Base-by-base conservation (phyloP, 1,140 invertebrate genomes). In the Penaeus indicus region DNA sequence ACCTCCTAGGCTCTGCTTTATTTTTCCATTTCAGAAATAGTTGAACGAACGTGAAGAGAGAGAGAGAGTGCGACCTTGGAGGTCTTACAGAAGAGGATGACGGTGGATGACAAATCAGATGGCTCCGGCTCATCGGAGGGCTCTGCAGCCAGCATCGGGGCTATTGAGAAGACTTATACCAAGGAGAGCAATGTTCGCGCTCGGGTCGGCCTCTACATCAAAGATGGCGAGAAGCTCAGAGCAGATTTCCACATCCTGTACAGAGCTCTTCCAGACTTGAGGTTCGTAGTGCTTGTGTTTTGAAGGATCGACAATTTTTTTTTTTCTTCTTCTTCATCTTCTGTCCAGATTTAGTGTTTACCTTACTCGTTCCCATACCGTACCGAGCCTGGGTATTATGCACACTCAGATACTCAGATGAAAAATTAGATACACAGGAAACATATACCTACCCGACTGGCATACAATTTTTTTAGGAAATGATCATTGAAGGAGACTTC, bases 91-190 rank as follows among this genome's bases (percentile, higher is more conserved):
- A 27, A n/a, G 21, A 27, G 7, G 21, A 90, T 90, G 90, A 88
- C 90, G 72, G 86, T 85, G 18, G 90, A 90, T 60, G 90, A 90
- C 47, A 90, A 88, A 42, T 90, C 90, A 38, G 90, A 90, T 63
- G 90, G 90, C 22, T 88, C 87, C 7, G 87, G 81, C 25, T 90
- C 90, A 5, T 90, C 90, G 13, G 86, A 90, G 47, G 90, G 90
- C 16, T 84, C 82, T 64, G 84, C 83, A 21, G 72, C 77, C 25
- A 85, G 90, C 60, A 77, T 81, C 21, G 87, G 90, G n/a, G 63
- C 79, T 18, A 77, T 80, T 77, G 90, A 88, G 64, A 88, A 75
- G 84, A 81, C 72, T 2, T 75, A 25, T 84, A 63, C 86, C 18
- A 75, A 81, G n/a, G 90, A 85, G 27, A 84, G 80, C 32, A 90